These are phyloP conservation scores for Zaprionus taronus DNA, from an alignment of 1,140 invertebrate genomes.

Conservation along the genomic window DNA sequence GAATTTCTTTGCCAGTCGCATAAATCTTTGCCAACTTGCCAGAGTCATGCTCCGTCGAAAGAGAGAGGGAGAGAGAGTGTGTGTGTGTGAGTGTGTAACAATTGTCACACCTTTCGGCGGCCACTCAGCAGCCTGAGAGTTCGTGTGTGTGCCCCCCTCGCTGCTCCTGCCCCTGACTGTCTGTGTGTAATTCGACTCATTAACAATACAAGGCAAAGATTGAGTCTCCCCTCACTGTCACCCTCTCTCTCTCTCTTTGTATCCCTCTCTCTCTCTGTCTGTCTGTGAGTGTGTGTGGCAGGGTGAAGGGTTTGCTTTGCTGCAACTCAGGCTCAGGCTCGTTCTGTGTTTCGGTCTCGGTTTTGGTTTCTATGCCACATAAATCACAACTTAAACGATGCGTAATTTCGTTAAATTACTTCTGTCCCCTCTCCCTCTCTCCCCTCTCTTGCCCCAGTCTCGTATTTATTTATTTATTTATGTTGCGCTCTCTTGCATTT, in stretches of 20 bases:
- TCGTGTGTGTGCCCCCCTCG: slow-evolving; percentile 7
- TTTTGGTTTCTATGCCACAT: slow-evolving; percentile 66
- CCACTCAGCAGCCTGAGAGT: slow-evolving; percentile 65
- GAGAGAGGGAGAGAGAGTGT: slow-evolving; percentile 18
- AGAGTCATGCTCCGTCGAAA: slow-evolving; percentile 48
- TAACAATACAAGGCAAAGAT: slow-evolving; percentile 72
- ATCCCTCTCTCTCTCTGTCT: neutral
- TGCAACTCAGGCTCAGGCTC: slow-evolving; percentile 1
- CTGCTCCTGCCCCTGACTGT: slow-evolving; percentile 26
- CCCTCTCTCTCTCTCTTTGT: slow-evolving; percentile 1
- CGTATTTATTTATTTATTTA: slow-evolving; percentile 71
- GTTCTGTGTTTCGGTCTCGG: slow-evolving; percentile 25
- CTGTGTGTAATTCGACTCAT: slow-evolving; percentile 81
- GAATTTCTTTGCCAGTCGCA: slow-evolving; percentile 66
- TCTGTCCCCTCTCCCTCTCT: slow-evolving; percentile 31
- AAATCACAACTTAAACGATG: slow-evolving; percentile 82
- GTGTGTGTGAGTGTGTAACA: slow-evolving; percentile 59
- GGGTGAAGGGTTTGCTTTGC: slow-evolving; percentile 55
- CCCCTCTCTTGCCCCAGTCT: neutral
- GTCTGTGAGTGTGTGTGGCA: slow-evolving; percentile 46
- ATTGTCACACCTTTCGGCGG: slow-evolving; percentile 82
- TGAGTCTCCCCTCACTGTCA: slow-evolving; percentile 29
- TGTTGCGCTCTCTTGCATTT: slow-evolving; percentile 35
- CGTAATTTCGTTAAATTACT: slow-evolving; percentile 77
- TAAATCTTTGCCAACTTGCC: slow-evolving; percentile 77